Evolutionary conservation across 1,140 invertebrate genomes (phyloP), one percentile per base, ranked within the genome.

Genomic region (Calosoma granatense): DNA sequence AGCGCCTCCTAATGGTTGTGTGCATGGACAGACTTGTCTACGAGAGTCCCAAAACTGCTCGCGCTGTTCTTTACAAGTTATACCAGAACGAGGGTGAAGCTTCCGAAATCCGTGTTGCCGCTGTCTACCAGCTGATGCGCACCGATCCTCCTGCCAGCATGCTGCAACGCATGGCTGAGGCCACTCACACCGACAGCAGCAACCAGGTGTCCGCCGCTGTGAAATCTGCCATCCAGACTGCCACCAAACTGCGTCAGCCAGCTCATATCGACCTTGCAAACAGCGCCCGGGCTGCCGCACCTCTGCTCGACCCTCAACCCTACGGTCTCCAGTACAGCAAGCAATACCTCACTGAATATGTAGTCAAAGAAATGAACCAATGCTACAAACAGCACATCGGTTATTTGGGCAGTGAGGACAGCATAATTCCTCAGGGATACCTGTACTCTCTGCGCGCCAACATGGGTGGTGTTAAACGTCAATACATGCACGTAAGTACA

Each of bases 111-210:
- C 77, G 85, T 60, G 76, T 78, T 20, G 78, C 79, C 41, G 84
- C 85, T 39, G 78, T 85, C 11, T 76, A 74, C 22, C 69, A 76
- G n/a, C 53, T 81, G 22, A 78, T 86, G 69, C 73, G 71, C 47
- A 74, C 78, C 23, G 70, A 78, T 39, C 84, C 85, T 12, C 74
- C 82, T 0, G 63, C 70, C 15, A 68, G 66, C 4, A 82, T 85
- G 75, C 77, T 87, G 61, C 80, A 83, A 69, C 72, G 76, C 39
- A 84, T 88, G 78, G 85, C 85, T 43, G 63, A 79, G 60, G 79
- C 77, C 65, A 87, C 84, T 1, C 78, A 84, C 57, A 66, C 74
- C 26, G 85, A 88, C 62, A 70, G 69, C 0, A 80, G 74, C 63
- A 70, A 74, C 20, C 75, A 85, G 21, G 83, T 88, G 0, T 80